Evolutionary conservation across 2,888 invertebrate genomes (phyloP), one percentile per base, ranked within the genome.

Genomic region (Diarsia dahlii): DNA sequence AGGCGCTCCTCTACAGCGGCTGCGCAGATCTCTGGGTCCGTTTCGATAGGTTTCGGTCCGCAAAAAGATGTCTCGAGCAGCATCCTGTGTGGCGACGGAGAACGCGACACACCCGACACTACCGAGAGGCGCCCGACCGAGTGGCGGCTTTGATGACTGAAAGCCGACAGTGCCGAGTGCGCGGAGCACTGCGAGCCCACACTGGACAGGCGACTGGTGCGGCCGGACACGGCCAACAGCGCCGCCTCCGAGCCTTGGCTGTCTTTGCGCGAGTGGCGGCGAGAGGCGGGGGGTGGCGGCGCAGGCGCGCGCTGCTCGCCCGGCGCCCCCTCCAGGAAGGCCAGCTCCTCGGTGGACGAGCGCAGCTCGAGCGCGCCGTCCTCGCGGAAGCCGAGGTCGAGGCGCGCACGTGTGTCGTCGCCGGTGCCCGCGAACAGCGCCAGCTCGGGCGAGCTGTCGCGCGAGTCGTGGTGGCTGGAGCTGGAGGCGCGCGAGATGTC

Each of bases 1-100:
- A 95, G 91, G 66, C 95, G 94, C 81, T 95, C 95, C 80, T 95
- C 95, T 62, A 95, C 96, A 6, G 94, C 97, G 68, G 96, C 97
- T 3, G 94, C 94, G 79, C 95, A 95, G 39, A 91, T 94, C 87
- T 96, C 96, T 68, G 94, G 97, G 92, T 96, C 96, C 45, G 93
- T 95, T 79, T 97, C 95, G 72, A 97, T 97, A 0, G 98, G 98
- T 90, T 98, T 98, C 69, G 98, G 98, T 1, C 99, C 99, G 93
- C 99, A 99, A 93, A 99, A 99, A 0, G 99, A 99, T 0, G 99
- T 99, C 95, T 99, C 99, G 77, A 99, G 96, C 74, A 99, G 96
- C 97, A 98, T 98, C 93, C 98, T 98, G 95, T 99, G 99, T n/a
- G 99, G 99, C 20, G 99, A 99, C 3, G 99, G 98, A 50, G 98